phyloP scores from a whole-genome alignment of 2,797 vertebrate species.

The Enteromius radiatus region DNA sequence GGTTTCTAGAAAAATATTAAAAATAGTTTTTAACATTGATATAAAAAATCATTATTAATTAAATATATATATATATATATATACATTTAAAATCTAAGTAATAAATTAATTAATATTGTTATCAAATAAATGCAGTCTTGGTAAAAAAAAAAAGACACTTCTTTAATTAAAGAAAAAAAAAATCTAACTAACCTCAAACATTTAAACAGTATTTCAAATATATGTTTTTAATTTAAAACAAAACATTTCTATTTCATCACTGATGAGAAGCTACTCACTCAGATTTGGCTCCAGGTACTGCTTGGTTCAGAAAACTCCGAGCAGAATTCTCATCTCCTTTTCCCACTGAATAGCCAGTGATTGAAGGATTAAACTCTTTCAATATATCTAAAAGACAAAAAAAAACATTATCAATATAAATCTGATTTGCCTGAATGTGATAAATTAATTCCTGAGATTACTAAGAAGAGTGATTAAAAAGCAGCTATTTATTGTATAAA shows the following conservation, averaged over 20 bases:
- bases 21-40: not conserved
- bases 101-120: too few relatives aligned
- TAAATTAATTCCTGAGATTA: not conserved
- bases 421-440: not conserved
- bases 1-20: not conserved
- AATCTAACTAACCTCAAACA: too few relatives aligned
- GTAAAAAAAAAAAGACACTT: too few relatives aligned
- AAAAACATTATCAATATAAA: not conserved
- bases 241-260: too few relatives aligned
- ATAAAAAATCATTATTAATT: too few relatives aligned
- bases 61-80: too few relatives aligned
- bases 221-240: too few relatives aligned
- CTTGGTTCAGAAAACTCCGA: conserved; percentile 86
- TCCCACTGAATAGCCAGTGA: conserved; percentile 83
- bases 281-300: conserved; percentile 84
- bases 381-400: conserved; percentile 84
- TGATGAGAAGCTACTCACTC: conserved; percentile 73
- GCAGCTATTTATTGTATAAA: not conserved
- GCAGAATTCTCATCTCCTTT: conserved; percentile 59
- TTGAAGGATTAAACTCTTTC: conserved; percentile 77
- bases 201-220: too few relatives aligned
- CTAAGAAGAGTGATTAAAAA: not conserved
- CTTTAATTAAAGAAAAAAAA: too few relatives aligned
- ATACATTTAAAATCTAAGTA: too few relatives aligned
- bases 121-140: too few relatives aligned